phyloP scores from a whole-genome alignment of 2,113 vertebrate species.

The Gila orcuttii region DNA sequence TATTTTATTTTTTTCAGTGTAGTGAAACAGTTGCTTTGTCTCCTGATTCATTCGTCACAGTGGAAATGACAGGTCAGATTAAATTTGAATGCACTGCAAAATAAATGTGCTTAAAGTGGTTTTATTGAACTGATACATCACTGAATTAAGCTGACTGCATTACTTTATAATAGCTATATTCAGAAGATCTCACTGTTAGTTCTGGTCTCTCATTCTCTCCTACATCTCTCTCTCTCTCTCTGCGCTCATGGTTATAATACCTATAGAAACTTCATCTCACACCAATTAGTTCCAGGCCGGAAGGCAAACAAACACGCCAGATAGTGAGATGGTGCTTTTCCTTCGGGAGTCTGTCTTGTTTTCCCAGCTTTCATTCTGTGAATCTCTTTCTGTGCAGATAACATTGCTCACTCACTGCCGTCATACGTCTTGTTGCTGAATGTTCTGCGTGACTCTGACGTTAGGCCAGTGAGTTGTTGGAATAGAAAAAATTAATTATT shows the following conservation, averaged over 20 bases:
- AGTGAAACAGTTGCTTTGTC: no score
- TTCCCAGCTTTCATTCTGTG: slow-evolving; percentile 2
- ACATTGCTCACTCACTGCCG: not conserved
- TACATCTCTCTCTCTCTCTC: not conserved
- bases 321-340: not conserved
- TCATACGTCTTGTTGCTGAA: not conserved
- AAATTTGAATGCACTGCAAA: no score
- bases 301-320: slow-evolving; percentile 24
- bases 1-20: no score
- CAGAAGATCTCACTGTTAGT: not conserved
- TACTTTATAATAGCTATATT: no score
- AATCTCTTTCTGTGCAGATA: not conserved
- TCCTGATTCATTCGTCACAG: no score
- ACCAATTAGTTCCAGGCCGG: slow-evolving; percentile 18
- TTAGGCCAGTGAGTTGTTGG: no score
- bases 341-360: not conserved
- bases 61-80: no score
- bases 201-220: not conserved
- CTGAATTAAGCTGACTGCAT: no score
- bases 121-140: no score
- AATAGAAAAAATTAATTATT: no score
- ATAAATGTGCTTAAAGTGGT: no score
- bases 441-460: no score
- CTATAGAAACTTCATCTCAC: slow-evolving; percentile 27
- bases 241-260: not conserved